Conservation (phyloP, 1,140 invertebrate species). For the Zaprionus ornatus region DNA sequence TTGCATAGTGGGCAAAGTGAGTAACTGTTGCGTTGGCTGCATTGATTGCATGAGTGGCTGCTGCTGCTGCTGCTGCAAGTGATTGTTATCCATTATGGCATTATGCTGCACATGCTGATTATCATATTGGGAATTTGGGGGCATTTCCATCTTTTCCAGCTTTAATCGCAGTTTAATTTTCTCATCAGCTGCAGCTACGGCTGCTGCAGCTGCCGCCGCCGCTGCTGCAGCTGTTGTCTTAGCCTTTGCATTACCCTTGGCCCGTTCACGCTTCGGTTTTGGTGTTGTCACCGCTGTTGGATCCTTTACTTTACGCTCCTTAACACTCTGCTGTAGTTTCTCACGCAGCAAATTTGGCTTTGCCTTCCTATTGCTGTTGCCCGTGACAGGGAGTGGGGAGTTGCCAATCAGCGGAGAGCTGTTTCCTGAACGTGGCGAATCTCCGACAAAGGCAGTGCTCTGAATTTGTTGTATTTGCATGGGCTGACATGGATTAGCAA, state of each 20-base stretch:
- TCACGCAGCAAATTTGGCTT: conserved; percentile 76
- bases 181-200: conserved; percentile 85
- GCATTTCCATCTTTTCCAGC: conserved; percentile 91
- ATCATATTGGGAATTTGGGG: conserved; percentile 88
- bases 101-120: conserved; percentile 75
- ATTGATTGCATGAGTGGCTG: conserved; percentile 41
- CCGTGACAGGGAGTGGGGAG: conserved; percentile 26
- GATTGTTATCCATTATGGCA: conserved; percentile 44
- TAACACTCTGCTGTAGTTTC: conserved; percentile 79
- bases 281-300: conserved; percentile 38
- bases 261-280: conserved; percentile 70
- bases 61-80: conserved; percentile 47
- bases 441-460: conserved; percentile 25
- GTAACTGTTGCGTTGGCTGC: conserved; percentile 48
- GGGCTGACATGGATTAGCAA: conserved; percentile 9
- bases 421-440: conserved; percentile 61
- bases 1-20: conserved; percentile 40
- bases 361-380: conserved; percentile 63
- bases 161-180: conserved; percentile 94
- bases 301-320: conserved; percentile 78
- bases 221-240: conserved; percentile 84
- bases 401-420: conserved; percentile 61
- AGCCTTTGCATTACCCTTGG: conserved; percentile 78
- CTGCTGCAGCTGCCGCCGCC: conserved; percentile 71
- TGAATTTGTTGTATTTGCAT: conserved; percentile 39